phyloP scores from a whole-genome alignment of 1,140 invertebrate genomes.

The Drosophila neocordata region DNA sequence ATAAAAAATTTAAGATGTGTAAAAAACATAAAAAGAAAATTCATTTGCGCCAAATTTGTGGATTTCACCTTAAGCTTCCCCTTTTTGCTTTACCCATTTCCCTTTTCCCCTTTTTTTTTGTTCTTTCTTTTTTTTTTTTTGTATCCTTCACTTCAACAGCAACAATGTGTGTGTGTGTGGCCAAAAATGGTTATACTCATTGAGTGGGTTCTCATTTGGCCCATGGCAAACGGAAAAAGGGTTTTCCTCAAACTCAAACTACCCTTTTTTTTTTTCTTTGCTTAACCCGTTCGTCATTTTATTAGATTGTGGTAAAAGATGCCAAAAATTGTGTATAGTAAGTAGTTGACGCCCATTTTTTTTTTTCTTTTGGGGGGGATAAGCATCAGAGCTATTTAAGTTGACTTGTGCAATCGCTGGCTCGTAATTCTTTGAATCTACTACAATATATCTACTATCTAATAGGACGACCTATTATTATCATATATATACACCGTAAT shows the following conservation, averaged over 20 bases:
- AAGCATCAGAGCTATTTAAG: conserved; percentile 72
- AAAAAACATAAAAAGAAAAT: conserved; percentile 82
- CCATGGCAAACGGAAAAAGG: conserved; percentile 41
- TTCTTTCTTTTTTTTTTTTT: not conserved
- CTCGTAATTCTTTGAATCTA: conserved; percentile 39
- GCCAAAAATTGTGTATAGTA: not conserved
- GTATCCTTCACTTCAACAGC: not conserved
- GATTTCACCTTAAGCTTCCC: conserved; percentile 79
- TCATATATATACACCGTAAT: conserved; percentile 69
- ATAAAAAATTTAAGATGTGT: conserved; percentile 82
- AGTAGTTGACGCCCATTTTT: not conserved
- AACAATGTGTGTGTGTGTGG: conserved; percentile 60
- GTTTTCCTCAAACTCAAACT: conserved; percentile 45
- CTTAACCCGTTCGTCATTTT: not conserved
- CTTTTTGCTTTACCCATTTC: conserved; percentile 20
- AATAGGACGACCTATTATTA: conserved; percentile 54
- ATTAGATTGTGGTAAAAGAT: conserved; percentile 10
- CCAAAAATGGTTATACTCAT: conserved; percentile 67
- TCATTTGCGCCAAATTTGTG: conserved; percentile 81
- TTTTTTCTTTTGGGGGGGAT: not conserved
- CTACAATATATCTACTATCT: conserved; percentile 1
- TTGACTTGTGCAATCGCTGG: conserved; percentile 67
- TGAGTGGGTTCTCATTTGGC: conserved; percentile 47
- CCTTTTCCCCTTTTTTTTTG: too few relatives aligned
- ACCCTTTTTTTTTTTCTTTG: conserved; percentile 40